Percentiles rank a stretch among this genome's conserved stretches.
Evolutionary conservation across 2,888 invertebrate species (phyloP).

Genomic region (Myathropa florea): DNA sequence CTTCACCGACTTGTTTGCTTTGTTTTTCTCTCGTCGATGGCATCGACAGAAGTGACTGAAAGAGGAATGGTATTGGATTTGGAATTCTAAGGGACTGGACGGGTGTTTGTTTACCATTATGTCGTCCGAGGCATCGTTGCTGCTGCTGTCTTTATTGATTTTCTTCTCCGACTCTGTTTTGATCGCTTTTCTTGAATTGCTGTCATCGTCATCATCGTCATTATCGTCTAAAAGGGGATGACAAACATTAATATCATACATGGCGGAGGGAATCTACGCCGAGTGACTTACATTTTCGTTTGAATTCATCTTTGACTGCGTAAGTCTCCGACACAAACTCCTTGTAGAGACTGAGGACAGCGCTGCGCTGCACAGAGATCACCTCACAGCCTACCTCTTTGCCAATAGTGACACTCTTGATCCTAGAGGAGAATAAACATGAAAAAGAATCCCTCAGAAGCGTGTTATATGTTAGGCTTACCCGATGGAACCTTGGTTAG

Average conservation of each 20-base stretch:
- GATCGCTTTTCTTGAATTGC: slow-evolving; percentile 73
- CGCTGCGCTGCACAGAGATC: slow-evolving; percentile 77
- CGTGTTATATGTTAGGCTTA: neutral
- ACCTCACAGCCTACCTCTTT: slow-evolving; percentile 79
- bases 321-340: slow-evolving; percentile 79
- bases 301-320: slow-evolving; percentile 79
- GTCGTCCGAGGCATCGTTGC: slow-evolving; percentile 84
- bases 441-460: neutral
- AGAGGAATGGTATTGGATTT: slow-evolving; percentile 21
- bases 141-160: slow-evolving; percentile 75
- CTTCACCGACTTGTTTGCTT: slow-evolving; percentile 96
- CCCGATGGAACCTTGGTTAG: slow-evolving; percentile 82
- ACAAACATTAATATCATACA: neutral
- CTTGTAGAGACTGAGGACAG: slow-evolving; percentile 77
- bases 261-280: neutral
- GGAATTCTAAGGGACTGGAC: slow-evolving; percentile 10
- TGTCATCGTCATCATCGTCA: slow-evolving; percentile 74
- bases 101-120: slow-evolving; percentile 82
- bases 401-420: slow-evolving; percentile 79
- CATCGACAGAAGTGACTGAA: slow-evolving; percentile 78
- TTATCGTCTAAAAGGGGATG: slow-evolving; percentile 72
- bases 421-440: slow-evolving; percentile 70
- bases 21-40: slow-evolving; percentile 97
- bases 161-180: slow-evolving; percentile 73
- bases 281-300: slow-evolving; percentile 81